Evolutionary conservation across 2,113 vertebrate species (phyloP).

Genomic region (Etia nguti): DNA sequence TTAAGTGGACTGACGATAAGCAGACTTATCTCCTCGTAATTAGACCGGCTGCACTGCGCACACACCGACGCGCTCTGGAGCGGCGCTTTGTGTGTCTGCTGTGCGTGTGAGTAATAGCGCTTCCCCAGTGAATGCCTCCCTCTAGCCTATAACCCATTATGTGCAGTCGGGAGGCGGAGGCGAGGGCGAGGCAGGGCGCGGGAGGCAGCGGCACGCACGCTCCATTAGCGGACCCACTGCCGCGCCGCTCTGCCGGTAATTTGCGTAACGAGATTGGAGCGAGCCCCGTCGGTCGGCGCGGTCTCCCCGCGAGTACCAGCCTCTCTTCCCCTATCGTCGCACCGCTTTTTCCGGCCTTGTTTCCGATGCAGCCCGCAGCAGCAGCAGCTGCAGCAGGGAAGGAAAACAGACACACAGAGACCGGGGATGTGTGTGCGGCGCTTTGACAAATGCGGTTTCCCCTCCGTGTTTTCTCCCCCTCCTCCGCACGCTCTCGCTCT

Average conservation of each 20-base stretch:
- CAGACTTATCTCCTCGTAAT: background rate
- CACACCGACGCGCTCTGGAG: background rate
- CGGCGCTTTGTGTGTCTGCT: background rate
- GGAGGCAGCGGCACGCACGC: slow-evolving; percentile 61
- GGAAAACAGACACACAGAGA: background rate
- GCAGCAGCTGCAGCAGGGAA: background rate
- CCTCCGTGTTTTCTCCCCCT: background rate
- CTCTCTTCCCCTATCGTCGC: background rate
- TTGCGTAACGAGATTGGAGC: slow-evolving; percentile 70
- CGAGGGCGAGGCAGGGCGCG: background rate
- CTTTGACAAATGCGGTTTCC: background rate
- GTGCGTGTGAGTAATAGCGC: slow-evolving; percentile 58
- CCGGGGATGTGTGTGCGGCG: background rate
- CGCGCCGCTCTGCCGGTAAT: slow-evolving; percentile 68
- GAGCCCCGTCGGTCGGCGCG: slow-evolving; percentile 40
- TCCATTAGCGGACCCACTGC: slow-evolving; percentile 72
- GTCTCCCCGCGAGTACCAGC: slow-evolving; percentile 47
- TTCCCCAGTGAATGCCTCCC: slow-evolving; percentile 63
- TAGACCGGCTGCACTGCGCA: background rate
- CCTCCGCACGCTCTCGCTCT: background rate
- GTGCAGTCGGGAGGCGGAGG: slow-evolving; percentile 36
- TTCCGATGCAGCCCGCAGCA: slow-evolving; percentile 16
- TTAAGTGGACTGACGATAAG: background rate
- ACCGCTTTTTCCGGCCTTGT: slow-evolving; percentile 17
- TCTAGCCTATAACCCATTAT: slow-evolving; percentile 57